Evolutionary conservation across 2,113 vertebrate species (phyloP), one percentile per base, ranked within the genome.

Genomic region (Drymodes brunneopygia): DNA sequence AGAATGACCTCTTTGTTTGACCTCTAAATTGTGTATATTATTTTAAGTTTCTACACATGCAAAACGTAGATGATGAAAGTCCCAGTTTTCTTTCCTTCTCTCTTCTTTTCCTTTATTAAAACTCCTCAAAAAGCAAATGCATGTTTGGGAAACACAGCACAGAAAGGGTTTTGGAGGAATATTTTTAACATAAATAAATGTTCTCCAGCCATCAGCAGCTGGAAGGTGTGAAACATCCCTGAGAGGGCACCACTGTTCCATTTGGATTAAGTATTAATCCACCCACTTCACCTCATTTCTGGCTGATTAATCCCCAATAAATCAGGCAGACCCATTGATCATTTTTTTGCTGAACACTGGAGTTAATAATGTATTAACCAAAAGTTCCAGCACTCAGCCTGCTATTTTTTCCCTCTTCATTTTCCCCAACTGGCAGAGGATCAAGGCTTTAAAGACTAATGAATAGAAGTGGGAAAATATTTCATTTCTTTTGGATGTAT

Each of bases 21-120:
- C 96, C 94, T 87, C 69, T 91, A 95, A 97, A 94, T 35, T 33
- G 23, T 95, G 94, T 96, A 91, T 96, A 96, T 97, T 97, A 87
- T 97, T 95, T 81, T 87, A 96, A 95, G 80, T 91, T 94, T 54
- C 89, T 92, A 74, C 89, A 95, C 89, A 94, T 86, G 86, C 86
- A 91, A 86, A 86, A 86, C 40, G 70, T 57, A 51, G 22, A 71
- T 71, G 81, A 91, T 91, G 77, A 94, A 93, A 95, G 74, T 45
- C 81, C 11, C 81, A 44, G 29, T 62, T 60, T 19, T 83, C 60
- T 62, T 66, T 44, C 27, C 67, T 74, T 57, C 53, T 60, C 66
- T 36, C 36, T 33, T 57, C 29, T 51, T 77, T 48, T 81, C 42
- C 73, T 78, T 74, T 44, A 94, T 51, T 80, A 77, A 58, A 94